A percentile compares a stretch with the other conserved stretches of the same genome.
Conservation (phyloP, 2,113 vertebrate genomes). For the Aegithalos caudatus region DNA sequence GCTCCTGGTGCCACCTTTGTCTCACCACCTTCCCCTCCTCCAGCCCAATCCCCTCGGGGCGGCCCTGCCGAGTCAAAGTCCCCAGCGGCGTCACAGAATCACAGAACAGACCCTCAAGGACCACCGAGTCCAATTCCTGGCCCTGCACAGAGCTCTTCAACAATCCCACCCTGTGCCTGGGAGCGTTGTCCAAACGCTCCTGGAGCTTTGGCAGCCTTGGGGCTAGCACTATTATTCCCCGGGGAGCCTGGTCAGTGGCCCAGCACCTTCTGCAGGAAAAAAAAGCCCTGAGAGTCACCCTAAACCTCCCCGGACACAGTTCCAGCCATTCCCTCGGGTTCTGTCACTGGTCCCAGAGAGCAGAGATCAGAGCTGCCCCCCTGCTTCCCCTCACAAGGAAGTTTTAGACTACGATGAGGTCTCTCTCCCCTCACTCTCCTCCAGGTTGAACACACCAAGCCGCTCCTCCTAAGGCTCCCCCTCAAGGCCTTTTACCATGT, state of each 20-base stretch:
- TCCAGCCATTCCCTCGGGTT: neutral
- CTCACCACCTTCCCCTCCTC: neutral
- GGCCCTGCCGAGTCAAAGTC: neutral
- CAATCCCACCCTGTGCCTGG: neutral
- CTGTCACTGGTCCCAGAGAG: neutral
- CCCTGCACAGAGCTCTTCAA: neutral
- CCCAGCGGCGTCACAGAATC: neutral
- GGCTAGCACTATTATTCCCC: neutral
- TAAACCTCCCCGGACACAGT: neutral
- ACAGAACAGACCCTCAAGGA: neutral
- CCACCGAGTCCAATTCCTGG: neutral
- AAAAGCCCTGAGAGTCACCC: neutral
- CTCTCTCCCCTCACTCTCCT: neutral
- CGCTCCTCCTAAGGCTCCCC: neutral
- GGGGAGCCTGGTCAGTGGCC: neutral
- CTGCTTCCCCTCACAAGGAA: neutral
- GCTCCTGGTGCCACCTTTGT: neutral
- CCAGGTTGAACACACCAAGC: neutral
- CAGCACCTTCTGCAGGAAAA: fast-evolving
- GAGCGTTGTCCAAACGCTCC: neutral
- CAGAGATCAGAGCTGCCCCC: neutral
- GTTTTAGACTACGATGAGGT: neutral
- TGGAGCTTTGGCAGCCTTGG: neutral
- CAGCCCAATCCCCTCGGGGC: neutral
- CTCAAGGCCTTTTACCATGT: neutral